Evolutionary conservation across 2,888 invertebrate genomes (phyloP), one percentile per base, ranked within the genome.

Genomic region (Noctua janthina): DNA sequence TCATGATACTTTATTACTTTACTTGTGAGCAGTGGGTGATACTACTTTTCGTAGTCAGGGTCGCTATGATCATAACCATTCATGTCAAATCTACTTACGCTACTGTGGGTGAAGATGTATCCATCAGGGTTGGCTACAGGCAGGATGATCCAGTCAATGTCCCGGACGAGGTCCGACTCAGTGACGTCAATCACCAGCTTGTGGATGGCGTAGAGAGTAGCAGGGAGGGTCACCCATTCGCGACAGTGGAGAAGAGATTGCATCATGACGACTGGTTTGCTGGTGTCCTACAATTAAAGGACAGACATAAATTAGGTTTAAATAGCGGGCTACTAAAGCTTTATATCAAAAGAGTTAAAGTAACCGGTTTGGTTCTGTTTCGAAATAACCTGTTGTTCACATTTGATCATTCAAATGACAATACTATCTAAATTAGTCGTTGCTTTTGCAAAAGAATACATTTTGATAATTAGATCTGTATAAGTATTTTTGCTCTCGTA

Each of bases 101-200:
- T 91, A 1, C 93, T 94, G 85, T 97, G 97, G 4, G 97, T 96
- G 92, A 95, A 98, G 80, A 97, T 97, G 88, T 98, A 98, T 5
- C 98, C 98, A 92, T 98, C 98, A 11, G 98, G 98, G 92, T 98
- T 98, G 59, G 97, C 95, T 13, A 97, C 95, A 0, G 98, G 98
- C 29, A 98, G 83, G 70, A 98, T 97, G 87, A 97, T 97, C 97
- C 98, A 98, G 91, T 98, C 98, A 62, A 98, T 96, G 62, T 97
- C 93, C 23, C 97, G 93, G 11, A 98, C 91, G 4, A 98, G 91
- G 67, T 97, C 93, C 6, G 91, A 92, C 78, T 97, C 97, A 2
- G 93, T 94, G 13, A 96, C 93, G 87, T 98, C 97, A 70, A 97
- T 96, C 4, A 98, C 97, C 81, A 98, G 92, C 92, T 98, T 97